Evolutionary conservation across 2,113 vertebrate species (phyloP), one percentile per base, ranked within the genome.

Genomic region (Brachyhypopomus occidentalis): DNA sequence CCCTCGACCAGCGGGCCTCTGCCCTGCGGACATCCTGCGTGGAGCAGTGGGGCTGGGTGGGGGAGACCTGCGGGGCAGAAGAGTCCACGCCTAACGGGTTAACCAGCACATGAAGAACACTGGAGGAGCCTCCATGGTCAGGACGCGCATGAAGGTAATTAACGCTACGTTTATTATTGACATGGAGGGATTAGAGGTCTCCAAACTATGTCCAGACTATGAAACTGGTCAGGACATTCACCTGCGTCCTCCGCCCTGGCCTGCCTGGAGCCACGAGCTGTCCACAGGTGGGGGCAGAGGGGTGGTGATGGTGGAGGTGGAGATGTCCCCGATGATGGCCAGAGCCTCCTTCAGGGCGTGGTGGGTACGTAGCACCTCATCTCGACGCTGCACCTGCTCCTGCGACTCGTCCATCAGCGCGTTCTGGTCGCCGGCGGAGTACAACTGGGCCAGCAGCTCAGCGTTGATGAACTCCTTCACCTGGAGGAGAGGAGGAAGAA

Each of bases 381-480:
- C 97, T 67, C 96, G 88, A 77, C 93, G 93, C 91, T 96, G 96
- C 0, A 94, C 95, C 93, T 97, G 96, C 84, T 98, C 97, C 5
- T 94, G 95, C 0, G 96, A 98, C 89, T 98, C 97, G 41, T 98
- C 96, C 97, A 98, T 98, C 86, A 98, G 90, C 0, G 95, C 92
- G 41, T 94, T 97, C 88, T 98, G 97, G 89, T 98, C 97, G 60
- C 96, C 96, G 0, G 96, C 95, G 2, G 97, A 98, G 79, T 98
- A 98, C 36, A 98, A 81, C 89, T 97, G 96, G 59, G 97, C 97
- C 85, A 98, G 88, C 62, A 98, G 95, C 90, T 99, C 97, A 0
- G 96, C 95, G 0, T 97, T 97, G 84, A 99, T 99, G 86, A 99
- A 99, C 59, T 98, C 96, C 83, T 98, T 98, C n/a, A 98, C 96